Conservation (phyloP, 2,113 vertebrate genomes). For the Urocolius indicus region DNA sequence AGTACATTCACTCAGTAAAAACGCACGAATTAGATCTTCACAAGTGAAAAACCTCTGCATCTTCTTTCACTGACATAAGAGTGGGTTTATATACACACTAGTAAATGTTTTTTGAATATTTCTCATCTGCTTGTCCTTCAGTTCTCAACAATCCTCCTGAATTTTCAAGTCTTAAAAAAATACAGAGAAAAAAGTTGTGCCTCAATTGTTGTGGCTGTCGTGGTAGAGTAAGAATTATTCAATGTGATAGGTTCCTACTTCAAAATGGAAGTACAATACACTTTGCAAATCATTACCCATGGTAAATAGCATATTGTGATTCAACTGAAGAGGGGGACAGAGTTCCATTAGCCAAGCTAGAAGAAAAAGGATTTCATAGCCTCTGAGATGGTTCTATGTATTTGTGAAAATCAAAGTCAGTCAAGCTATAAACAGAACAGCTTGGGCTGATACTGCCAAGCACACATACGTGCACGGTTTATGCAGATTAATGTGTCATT, state of each 20-base stretch:
- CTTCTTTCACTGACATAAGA: background rate
- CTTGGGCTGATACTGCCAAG: background rate
- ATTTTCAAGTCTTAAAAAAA: background rate
- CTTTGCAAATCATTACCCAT: background rate
- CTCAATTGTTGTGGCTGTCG: background rate
- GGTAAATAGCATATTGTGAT: background rate
- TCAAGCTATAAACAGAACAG: background rate
- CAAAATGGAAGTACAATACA: background rate
- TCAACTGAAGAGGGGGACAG: background rate
- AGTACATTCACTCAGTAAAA: background rate
- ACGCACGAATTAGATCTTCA: background rate
- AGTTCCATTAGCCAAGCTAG: background rate
- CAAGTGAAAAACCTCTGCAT: background rate
- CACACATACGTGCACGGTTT: background rate
- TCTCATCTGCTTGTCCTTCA: background rate
- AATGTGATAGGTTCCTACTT: background rate
- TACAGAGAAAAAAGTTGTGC: background rate
- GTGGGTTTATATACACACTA: background rate
- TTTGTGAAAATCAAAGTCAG: background rate
- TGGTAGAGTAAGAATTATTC: background rate
- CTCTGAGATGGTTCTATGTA: background rate
- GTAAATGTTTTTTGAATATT: background rate
- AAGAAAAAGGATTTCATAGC: background rate
- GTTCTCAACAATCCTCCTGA: background rate
- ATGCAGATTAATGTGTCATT: background rate